Evolutionary conservation across 2,888 invertebrate species (phyloP), one percentile per base, ranked within the genome.

Genomic region (Latheticus oryzae): DNA sequence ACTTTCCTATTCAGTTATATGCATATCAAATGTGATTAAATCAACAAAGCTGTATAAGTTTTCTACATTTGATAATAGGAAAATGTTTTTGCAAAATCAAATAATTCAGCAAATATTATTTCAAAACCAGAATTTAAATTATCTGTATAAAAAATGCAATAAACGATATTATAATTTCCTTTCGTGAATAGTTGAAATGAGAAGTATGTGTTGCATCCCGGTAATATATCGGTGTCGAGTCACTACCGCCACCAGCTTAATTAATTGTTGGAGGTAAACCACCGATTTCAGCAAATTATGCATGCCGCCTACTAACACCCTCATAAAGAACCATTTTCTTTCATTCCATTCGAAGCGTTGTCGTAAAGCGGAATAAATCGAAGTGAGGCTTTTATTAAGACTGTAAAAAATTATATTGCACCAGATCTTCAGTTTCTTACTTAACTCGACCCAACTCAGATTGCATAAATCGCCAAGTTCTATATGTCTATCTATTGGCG

Each of bases 261-360:
- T 64, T 64, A 64, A 62, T 64, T 55, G 59, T 54, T 28, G 61
- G 26, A 50, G 61, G 33, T 43, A 50, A 38, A 61, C 45, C 42
- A 42, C 55, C 37, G 61, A 61, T 58, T 58, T 35, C 58, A 47
- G 30, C 30, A 57, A 57, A 60, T 57, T 62, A 62, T 59, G 59
- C 53, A 62, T 56, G 61, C 61, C 61, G 61, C 58, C 61, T 45
- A 52, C 61, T 38, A 56, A 56, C 56, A 59, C 53, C 47, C 53
- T 59, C 61, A 61, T 61, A 61, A 55, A 61, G 58, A 61, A 56
- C 48, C 38, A 53, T 37, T 53, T 53, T 53, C 53, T 61, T 48
- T 53, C 51, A 32, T 61, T 55, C 50, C 40, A 45, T 53, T 57
- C 53, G 40, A 38, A 50, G 45, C 54, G 40, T 42, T 56, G 42